Evolutionary conservation across 2,888 invertebrate genomes (phyloP).

Genomic region (Caenorhabditis sinica): DNA sequence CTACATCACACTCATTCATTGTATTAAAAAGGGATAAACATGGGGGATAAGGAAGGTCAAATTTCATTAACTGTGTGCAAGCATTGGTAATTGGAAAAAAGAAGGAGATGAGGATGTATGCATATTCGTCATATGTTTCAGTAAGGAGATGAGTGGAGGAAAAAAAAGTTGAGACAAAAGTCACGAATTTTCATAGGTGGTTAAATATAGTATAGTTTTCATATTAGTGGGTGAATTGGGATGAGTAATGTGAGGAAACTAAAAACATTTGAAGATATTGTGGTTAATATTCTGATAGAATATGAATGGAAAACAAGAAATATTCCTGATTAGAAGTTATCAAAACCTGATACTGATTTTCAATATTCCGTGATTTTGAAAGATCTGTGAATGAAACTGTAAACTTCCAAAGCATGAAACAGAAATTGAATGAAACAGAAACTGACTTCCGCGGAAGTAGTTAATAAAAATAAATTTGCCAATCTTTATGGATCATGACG

Average conservation of each 20-base stretch:
- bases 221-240: not conserved
- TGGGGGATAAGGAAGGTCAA: slow-evolving; percentile 45
- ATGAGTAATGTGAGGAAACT: not conserved
- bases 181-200: slow-evolving; percentile 5
- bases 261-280: too few species aligned
- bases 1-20: slow-evolving; percentile 15
- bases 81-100: slow-evolving; percentile 21
- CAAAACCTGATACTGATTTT: too few species aligned
- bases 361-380: not conserved
- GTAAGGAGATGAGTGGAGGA: not conserved
- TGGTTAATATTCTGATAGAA: too few species aligned
- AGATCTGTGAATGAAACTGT: too few species aligned
- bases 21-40: slow-evolving; percentile 38
- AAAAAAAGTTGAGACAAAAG: slow-evolving; percentile 35
- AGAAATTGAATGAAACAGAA: too few species aligned
- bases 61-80: slow-evolving; percentile 49
- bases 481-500: slow-evolving; percentile 26
- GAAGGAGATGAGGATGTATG: slow-evolving; percentile 13
- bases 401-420: too few species aligned
- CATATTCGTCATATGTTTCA: slow-evolving; percentile 37
- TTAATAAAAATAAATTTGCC: not conserved
- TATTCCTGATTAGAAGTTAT: too few species aligned
- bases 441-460: not conserved
- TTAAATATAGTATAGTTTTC: not conserved
- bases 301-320: too few species aligned